Conservation (phyloP, 2,888 invertebrate genomes). For the Criorhina ranunculi region DNA sequence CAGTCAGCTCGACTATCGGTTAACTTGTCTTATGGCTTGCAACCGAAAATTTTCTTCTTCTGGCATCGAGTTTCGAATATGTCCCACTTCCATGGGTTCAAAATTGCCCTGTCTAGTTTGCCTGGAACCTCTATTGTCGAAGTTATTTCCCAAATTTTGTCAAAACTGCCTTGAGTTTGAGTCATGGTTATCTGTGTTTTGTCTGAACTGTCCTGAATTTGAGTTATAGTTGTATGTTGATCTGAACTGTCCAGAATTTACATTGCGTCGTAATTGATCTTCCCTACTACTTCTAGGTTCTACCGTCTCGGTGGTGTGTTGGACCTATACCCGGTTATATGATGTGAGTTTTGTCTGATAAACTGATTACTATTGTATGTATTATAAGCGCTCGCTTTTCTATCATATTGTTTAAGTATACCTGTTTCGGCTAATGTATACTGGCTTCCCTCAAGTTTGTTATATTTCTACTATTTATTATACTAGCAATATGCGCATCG, state of each 20-base stretch:
- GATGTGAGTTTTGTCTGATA: background rate
- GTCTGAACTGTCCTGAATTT: constrained; percentile 8
- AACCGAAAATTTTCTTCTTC: background rate
- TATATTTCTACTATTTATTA: background rate
- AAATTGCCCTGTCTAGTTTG: too few species aligned
- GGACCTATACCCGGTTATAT: too few species aligned
- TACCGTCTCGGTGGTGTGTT: too few species aligned
- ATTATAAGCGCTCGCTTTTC: background rate
- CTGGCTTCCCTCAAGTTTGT: too few species aligned
- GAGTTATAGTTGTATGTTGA: too few species aligned
- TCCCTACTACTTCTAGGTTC: constrained; percentile 5
- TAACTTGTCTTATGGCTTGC: constrained; percentile 1
- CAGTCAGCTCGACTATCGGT: too few species aligned
- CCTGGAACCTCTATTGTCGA: too few species aligned
- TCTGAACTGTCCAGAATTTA: constrained; percentile 1
- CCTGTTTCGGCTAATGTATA: constrained; percentile 58
- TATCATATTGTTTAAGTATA: background rate
- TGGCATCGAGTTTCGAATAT: too few species aligned
- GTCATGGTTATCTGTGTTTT: too few species aligned
- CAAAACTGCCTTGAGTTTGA: too few species aligned
- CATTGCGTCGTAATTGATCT: constrained; percentile 6
- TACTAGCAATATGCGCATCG: constrained; percentile 11
- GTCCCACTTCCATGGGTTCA: too few species aligned
- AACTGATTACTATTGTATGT: constrained; percentile 3
- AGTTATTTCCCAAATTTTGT: too few species aligned